phyloP scores from a whole-genome alignment of 2,113 vertebrate genomes.

The Setophaga coronata region DNA sequence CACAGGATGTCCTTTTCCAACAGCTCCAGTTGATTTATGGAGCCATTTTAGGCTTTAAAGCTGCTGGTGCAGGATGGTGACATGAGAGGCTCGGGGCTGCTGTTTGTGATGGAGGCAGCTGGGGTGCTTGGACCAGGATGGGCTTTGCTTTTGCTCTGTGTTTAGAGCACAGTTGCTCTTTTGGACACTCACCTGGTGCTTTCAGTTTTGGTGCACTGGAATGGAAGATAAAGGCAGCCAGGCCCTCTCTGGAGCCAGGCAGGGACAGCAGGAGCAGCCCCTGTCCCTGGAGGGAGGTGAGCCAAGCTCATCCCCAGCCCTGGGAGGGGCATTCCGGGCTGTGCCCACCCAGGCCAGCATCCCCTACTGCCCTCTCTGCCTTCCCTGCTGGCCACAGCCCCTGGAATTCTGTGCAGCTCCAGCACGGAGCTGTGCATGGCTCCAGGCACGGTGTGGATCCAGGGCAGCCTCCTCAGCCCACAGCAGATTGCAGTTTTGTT shows the following conservation, averaged over 20 bases:
- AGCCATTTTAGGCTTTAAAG: background rate
- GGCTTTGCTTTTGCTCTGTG: background rate
- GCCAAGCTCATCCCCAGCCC: rapidly evolving
- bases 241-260: background rate
- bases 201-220: background rate
- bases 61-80: background rate
- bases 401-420: background rate
- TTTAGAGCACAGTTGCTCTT: background rate
- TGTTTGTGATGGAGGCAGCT: background rate
- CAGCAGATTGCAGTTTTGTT: constrained; percentile 21
- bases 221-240: background rate
- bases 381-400: background rate
- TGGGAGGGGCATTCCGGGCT: background rate
- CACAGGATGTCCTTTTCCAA: background rate
- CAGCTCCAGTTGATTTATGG: background rate
- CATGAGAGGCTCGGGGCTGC: background rate
- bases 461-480: background rate
- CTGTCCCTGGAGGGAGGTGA: background rate
- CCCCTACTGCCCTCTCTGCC: background rate
- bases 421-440: background rate
- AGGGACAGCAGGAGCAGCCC: background rate
- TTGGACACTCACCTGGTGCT: background rate
- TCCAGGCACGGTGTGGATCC: background rate
- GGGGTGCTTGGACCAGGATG: background rate
- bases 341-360: background rate